Percentiles rank a stretch among this genome's conserved stretches.
Conservation (phyloP, 2,113 vertebrate genomes). For the Phrynosoma platyrhinos region DNA sequence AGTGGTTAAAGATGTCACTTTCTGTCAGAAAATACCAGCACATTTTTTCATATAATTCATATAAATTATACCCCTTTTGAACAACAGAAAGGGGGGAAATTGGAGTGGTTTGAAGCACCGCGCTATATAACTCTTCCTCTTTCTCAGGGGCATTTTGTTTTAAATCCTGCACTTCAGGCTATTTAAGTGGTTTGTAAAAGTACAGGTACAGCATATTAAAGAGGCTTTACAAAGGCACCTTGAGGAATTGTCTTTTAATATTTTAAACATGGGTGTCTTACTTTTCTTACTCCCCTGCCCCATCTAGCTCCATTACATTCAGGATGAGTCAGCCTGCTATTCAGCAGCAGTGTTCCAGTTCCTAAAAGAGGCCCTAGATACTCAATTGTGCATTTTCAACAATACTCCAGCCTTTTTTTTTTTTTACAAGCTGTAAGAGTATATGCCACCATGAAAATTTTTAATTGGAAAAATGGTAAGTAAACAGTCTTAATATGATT, state of each 20-base stretch:
- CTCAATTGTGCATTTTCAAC: background rate
- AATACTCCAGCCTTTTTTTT: background rate
- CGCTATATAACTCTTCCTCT: constrained; percentile 31
- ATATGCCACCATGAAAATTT: background rate
- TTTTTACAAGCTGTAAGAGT: background rate
- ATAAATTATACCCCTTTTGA: background rate
- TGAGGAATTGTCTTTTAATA: constrained; percentile 42
- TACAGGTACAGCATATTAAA: constrained; percentile 42
- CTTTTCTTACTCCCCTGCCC: constrained; percentile 30
- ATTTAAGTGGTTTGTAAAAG: constrained; percentile 48
- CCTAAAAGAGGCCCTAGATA: background rate
- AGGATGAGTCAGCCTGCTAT: constrained; percentile 26
- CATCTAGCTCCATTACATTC: background rate
- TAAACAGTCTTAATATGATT: background rate
- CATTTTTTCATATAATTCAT: constrained; percentile 35
- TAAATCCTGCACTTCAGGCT: constrained; percentile 30
- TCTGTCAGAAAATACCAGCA: background rate
- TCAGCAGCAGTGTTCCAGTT: background rate
- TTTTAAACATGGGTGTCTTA: constrained; percentile 38
- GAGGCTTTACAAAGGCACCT: constrained; percentile 58
- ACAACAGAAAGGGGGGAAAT: constrained; percentile 9
- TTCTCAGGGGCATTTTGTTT: constrained; percentile 38
- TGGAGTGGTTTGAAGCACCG: constrained; percentile 27
- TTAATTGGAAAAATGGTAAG: background rate
- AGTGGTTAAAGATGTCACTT: constrained; percentile 13